Percentiles rank a stretch among this genome's conserved stretches.
Conservation (phyloP, 2,797 vertebrate species). For the Scolopax rusticola region DNA sequence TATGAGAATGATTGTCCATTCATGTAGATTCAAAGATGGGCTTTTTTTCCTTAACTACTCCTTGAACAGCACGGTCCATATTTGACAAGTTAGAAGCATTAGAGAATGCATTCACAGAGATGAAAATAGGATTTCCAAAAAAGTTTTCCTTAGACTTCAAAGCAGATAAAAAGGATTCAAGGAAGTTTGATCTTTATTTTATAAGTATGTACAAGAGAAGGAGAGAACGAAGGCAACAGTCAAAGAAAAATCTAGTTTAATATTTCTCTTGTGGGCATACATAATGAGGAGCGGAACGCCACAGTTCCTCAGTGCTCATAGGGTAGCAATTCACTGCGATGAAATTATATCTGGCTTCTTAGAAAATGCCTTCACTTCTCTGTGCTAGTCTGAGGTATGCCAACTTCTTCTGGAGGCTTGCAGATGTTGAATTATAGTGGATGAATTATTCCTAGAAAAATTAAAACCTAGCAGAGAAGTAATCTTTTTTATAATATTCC, state of each 20-base stretch:
- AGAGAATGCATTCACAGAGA: constrained; percentile 65
- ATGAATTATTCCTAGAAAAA: constrained; percentile 29
- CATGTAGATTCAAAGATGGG: constrained; percentile 24
- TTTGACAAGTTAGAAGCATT: constrained; percentile 58
- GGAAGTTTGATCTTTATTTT: constrained; percentile 74
- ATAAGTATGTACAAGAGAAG: constrained; percentile 61
- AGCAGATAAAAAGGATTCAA: constrained; percentile 65
- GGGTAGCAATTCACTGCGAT: constrained; percentile 8
- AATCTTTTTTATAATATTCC: background rate
- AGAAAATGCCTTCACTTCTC: constrained; percentile 41
- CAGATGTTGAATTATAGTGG: background rate
- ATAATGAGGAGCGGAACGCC: constrained; percentile 34
- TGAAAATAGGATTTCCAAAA: constrained; percentile 67
- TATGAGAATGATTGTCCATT: background rate
- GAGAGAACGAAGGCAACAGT: constrained; percentile 44
- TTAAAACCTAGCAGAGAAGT: background rate
- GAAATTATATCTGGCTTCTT: constrained; percentile 39
- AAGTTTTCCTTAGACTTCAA: constrained; percentile 67
- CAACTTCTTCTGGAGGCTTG: background rate
- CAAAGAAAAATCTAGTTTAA: constrained; percentile 66
- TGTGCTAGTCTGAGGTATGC: background rate
- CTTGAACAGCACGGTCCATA: constrained; percentile 44
- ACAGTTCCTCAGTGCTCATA: constrained; percentile 27
- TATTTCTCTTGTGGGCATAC: constrained; percentile 61
- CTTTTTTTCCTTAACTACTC: constrained; percentile 34